These are phyloP conservation scores for Oncopodura yosiiana DNA, from an alignment of 1,140 invertebrate genomes.

Conservation along the genomic window DNA sequence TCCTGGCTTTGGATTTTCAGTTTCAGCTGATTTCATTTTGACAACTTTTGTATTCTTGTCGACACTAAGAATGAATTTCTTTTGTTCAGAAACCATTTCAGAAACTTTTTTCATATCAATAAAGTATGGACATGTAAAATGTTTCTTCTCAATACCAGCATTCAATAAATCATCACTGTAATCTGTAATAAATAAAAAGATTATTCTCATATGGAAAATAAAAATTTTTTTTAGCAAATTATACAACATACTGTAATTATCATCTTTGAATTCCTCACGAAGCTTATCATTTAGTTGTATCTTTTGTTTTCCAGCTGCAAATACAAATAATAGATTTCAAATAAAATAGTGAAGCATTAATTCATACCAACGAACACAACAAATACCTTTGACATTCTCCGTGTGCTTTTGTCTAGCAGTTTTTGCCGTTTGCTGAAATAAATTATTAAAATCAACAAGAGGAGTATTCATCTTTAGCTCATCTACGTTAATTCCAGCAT, in stretches of 20 bases:
- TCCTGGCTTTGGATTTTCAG: too few relatives aligned
- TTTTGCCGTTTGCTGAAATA: slow-evolving; percentile 1
- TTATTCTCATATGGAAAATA: neutral
- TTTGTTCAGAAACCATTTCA: too few relatives aligned
- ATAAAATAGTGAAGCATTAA: neutral
- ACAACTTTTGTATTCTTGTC: too few relatives aligned
- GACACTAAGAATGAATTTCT: too few relatives aligned
- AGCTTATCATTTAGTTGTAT: neutral
- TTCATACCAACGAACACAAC: neutral
- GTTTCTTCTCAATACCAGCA: neutral
- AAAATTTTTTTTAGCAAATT: neutral
- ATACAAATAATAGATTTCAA: neutral
- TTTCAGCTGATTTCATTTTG: too few relatives aligned
- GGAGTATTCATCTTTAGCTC: too few relatives aligned
- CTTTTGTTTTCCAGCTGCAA: slow-evolving; percentile 1
- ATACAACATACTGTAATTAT: slow-evolving; percentile 3
- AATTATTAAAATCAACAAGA: neutral
- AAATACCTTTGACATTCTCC: slow-evolving; percentile 3
- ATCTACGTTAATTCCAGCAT: too few relatives aligned
- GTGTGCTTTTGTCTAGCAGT: neutral
- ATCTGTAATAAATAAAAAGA: neutral
- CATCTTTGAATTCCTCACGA: neutral
- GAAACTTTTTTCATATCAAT: slow-evolving; percentile 3
- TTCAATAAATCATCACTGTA: slow-evolving; percentile 6
- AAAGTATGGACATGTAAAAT: slow-evolving; percentile 6